Evolutionary conservation across 2,888 invertebrate genomes (phyloP).

Genomic region (Nineta flava): DNA sequence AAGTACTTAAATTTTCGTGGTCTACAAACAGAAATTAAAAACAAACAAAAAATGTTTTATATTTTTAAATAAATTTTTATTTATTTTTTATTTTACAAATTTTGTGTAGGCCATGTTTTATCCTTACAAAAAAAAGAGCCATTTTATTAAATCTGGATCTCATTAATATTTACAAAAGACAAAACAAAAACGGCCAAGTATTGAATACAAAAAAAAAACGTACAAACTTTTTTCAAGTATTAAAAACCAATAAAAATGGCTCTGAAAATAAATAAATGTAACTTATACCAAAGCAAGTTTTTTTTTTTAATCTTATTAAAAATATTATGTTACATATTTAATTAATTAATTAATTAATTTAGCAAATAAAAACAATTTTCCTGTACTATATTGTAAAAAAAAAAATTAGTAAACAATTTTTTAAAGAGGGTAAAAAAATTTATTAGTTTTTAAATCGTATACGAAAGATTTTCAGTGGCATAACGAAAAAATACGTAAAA

Average conservation of each 20-base stretch:
- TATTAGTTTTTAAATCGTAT: too few species aligned
- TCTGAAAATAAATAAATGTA: conserved; percentile 23
- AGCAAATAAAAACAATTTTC: too few species aligned
- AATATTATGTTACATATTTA: not conserved
- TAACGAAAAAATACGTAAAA: too few species aligned
- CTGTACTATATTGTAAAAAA: not conserved
- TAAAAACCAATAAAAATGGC: not conserved
- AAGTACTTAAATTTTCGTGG: conserved; percentile 1
- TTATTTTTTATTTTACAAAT: too few species aligned
- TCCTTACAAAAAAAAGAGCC: too few species aligned
- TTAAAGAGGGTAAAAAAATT: not conserved
- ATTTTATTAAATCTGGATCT: too few species aligned
- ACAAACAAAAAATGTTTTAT: too few species aligned
- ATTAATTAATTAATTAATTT: not conserved
- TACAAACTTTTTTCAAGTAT: not conserved
- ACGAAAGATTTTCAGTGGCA: too few species aligned
- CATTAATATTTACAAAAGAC: too few species aligned
- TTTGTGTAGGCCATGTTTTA: too few species aligned
- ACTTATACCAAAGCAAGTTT: conserved; percentile 33
- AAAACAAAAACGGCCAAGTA: too few species aligned
- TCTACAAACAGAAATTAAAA: not conserved
- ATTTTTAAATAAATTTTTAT: not conserved
- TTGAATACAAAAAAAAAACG: too few species aligned
- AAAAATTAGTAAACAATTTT: not conserved
- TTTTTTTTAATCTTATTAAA: conserved; percentile 23